Evolutionary conservation across 2,797 vertebrate genomes (phyloP), one percentile per base, ranked within the genome.

Genomic region (Natrix natrix): DNA sequence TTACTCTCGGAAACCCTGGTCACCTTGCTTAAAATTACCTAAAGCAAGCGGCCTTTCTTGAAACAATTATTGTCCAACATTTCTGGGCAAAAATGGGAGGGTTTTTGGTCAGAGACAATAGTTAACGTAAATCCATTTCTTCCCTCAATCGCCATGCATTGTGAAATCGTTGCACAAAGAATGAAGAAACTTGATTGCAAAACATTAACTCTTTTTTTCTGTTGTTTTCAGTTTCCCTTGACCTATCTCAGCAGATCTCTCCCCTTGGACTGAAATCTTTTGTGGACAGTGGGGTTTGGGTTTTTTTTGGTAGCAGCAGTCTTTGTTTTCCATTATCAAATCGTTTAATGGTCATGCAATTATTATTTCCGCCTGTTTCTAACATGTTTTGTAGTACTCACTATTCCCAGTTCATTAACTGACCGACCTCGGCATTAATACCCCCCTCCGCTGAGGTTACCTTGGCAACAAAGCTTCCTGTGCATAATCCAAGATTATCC

Each of bases 401-500:
- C 97, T 96, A 97, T 98, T 98, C 97, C 96, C 97, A 97, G 97
- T 98, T 98, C 98, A 98, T 98, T 98, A 98, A 98, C 96, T 91
- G 95, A 95, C 97, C 96, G 97, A 97, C 97, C 97, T 97, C 95
- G 87, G 97, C 95, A 96, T 97, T 98, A 97, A 96, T 96, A 96
- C 95, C 96, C 96, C 16, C 93, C 95, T 97, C 94, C 32, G 92
- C 96, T 94, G 11, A 69, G 95, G 98, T 98, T 98, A 97, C 98
- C 98, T 96, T 98, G 98, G 98, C 98, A 97, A 98, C 98, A 98
- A 98, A 98, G 98, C 98, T 98, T 98, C 98, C 98, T 98, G 97
- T 97, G 96, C 96, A 96, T 98, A 98, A 98, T 98, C 98, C 98
- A 97, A 98, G 98, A 98, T 98, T 98, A 98, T 98, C 98, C 94